Evolutionary conservation across 1,140 invertebrate species (phyloP), one percentile per base, ranked within the genome.

Genomic region (Bombus ignitus): DNA sequence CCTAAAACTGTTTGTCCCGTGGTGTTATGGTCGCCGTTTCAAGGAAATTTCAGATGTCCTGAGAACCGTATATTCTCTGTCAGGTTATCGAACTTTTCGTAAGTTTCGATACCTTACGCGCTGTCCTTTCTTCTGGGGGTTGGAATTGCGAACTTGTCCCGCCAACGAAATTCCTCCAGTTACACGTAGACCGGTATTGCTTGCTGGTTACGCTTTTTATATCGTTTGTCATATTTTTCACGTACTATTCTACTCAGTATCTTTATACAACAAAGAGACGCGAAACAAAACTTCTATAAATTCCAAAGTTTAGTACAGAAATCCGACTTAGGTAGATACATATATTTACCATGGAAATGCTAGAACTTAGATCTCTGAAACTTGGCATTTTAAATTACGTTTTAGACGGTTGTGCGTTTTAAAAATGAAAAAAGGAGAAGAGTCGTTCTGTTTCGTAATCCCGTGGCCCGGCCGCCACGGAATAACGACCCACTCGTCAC

Each of bases 41-140:
- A 32, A 71, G 39, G 47, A 84, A 78, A 84, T 84, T 79, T 84
- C 66, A 25, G 25, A 37, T 70, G 77, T 62, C 70, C n/a, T 53
- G n/a, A 28, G n/a, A 15, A n/a, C 35, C 65, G 82, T 83, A 83
- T 78, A 78, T 78, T 59, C 47, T 37, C 82, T 57, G 47, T 59
- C 65, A 5, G 75, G n/a, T 39, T 84, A 84, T 84, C 37, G 65
- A 66, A 71, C 37, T 78, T 77, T 70, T 35, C 44, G 22, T 57
- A 42, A 53, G 28, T 57, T 39, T 12, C 32, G 62, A 42, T 37
- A 77, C 9, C 76, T 83, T 83, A 77, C 28, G 32, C 57, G 35
- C 13, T 8, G 12, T 22, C 32, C 3, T 37, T 42, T 37, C 44
- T 77, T 39, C 44, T 13, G 28, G 37, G 13, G 8, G 6, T 39